phyloP scores from a whole-genome alignment of 2,888 invertebrate species.

The Neria commutata region DNA sequence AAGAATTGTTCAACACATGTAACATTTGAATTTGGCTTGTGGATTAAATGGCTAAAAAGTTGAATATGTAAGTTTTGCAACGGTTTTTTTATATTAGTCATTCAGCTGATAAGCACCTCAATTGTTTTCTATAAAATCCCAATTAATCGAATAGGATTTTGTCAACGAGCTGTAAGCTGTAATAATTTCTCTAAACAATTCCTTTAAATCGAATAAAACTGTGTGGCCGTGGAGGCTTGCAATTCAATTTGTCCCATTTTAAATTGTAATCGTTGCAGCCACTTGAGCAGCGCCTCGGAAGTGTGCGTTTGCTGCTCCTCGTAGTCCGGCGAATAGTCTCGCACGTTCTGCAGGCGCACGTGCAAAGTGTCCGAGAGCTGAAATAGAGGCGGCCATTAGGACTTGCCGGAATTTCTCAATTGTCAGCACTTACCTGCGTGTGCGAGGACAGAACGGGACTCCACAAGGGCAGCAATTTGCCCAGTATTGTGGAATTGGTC shows the following conservation, averaged over 20 bases:
- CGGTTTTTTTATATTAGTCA: too few relatives aligned
- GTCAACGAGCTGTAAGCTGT: not conserved
- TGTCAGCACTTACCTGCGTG: conserved; percentile 77
- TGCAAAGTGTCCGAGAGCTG: conserved; percentile 89
- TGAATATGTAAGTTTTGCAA: not conserved
- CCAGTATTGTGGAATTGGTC: conserved; percentile 90
- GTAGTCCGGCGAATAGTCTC: conserved; percentile 74
- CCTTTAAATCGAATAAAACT: conserved; percentile 79
- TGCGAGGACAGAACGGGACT: conserved; percentile 94
- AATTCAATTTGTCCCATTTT: conserved; percentile 98
- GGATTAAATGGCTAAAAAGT: not conserved
- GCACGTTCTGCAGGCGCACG: conserved; percentile 84
- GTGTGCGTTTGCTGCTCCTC: conserved; percentile 59
- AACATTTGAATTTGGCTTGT: not conserved
- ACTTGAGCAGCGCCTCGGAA: conserved; percentile 70
- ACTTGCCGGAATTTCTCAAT: not conserved
- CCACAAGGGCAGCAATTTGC: conserved; percentile 93
- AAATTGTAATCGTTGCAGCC: conserved; percentile 92
- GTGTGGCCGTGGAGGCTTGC: conserved; percentile 89
- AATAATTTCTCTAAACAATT: conserved; percentile 5
- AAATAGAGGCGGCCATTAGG: not conserved
- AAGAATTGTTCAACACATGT: too few relatives aligned
- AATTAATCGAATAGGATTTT: conserved; percentile 4
- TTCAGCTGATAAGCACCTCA: too few relatives aligned
- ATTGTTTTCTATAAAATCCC: conserved; percentile 15